These are phyloP conservation scores for Deroplatys truncata DNA, from an alignment of 2,888 invertebrate genomes.

Conservation along the genomic window DNA sequence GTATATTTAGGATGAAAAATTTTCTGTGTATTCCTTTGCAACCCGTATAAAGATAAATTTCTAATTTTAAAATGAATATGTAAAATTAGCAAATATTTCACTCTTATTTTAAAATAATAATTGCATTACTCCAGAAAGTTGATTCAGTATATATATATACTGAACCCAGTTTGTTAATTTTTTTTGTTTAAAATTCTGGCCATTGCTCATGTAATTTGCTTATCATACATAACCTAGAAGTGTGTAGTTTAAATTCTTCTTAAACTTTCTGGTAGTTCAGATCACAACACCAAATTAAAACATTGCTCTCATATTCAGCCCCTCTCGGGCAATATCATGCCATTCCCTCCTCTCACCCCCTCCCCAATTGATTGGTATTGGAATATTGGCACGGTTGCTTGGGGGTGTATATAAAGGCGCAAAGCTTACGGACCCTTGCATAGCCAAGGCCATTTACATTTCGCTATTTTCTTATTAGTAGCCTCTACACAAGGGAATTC, in stretches of 20 bases:
- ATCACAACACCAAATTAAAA: constrained; percentile 3
- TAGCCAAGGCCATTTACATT: background rate
- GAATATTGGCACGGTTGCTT: constrained; percentile 13
- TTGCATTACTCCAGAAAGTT: too few species aligned
- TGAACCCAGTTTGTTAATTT: too few species aligned
- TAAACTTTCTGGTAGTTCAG: background rate
- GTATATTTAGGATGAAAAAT: too few species aligned
- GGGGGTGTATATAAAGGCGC: constrained; percentile 4
- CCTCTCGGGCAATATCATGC: constrained; percentile 32
- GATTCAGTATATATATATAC: too few species aligned
- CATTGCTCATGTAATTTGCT: too few species aligned
- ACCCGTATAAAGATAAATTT: too few species aligned
- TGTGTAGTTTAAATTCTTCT: background rate
- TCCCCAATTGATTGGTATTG: constrained; percentile 16
- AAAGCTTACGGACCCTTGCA: background rate
- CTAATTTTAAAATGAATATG: too few species aligned
- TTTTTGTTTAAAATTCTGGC: too few species aligned
- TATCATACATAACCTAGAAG: too few species aligned
- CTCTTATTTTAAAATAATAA: too few species aligned
- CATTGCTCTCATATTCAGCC: constrained; percentile 39
- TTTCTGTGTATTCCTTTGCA: too few species aligned
- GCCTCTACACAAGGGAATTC: constrained; percentile 21
- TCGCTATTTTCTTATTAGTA: constrained; percentile 25
- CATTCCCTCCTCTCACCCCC: constrained; percentile 42
- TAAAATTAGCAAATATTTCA: too few species aligned